Evolutionary conservation across 2,113 vertebrate species (phyloP).

Genomic region (Diadophis punctatus): DNA sequence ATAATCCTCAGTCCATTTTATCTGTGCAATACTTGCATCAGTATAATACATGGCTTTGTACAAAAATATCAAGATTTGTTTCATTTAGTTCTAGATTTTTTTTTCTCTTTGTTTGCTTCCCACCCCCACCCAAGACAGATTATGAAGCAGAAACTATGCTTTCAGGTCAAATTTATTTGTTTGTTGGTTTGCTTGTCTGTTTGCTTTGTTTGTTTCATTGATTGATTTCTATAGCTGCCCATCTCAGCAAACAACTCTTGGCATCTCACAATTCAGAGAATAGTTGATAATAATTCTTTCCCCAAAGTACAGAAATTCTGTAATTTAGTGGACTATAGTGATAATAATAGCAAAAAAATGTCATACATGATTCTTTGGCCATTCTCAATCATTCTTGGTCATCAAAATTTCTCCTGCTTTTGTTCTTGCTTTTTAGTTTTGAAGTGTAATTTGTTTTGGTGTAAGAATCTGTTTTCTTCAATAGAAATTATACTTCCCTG

Average conservation of each 20-base stretch:
- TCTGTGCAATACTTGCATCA: background rate
- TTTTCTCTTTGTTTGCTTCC: background rate
- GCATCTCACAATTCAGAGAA: too few species aligned
- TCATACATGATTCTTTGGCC: background rate
- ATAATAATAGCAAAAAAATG: background rate
- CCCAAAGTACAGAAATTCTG: background rate
- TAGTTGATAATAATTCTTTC: too few species aligned
- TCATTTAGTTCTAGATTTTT: background rate
- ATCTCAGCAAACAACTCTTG: too few species aligned
- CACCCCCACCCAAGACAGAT: background rate
- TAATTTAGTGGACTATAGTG: background rate
- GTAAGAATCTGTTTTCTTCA: background rate
- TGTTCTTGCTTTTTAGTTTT: background rate
- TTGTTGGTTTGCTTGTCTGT: too few species aligned
- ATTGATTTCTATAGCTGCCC: too few species aligned
- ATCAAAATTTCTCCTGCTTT: background rate
- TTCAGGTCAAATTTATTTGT: background rate
- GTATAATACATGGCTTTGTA: background rate
- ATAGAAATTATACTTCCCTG: background rate
- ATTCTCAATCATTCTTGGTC: background rate
- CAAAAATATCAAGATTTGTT: background rate
- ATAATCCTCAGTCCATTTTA: background rate
- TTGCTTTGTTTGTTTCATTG: too few species aligned
- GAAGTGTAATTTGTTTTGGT: background rate
- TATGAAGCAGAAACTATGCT: background rate